Base-by-base conservation (phyloP, 2,888 invertebrate species). In the Terebella lapidaria region DNA sequence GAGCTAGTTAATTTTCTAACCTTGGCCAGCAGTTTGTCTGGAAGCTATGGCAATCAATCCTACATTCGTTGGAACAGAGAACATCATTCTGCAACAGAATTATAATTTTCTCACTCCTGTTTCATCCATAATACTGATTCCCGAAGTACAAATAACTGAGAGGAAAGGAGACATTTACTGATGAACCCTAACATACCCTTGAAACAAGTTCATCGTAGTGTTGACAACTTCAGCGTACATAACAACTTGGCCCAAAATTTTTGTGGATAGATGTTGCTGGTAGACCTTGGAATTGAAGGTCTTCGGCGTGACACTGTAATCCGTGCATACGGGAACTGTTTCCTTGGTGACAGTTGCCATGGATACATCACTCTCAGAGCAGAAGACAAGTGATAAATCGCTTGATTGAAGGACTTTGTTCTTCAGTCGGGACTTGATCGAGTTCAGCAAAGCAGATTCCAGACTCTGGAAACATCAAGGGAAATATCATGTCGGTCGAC, bases 41-140 rank as follows among this genome's bases (percentile, higher is more conserved):
- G 87, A 83, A 24, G 92, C 87, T 68, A 94, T 87, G 4, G 90
- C 87, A 42, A 87, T 89, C 57, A 91, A 83, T 45, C 94, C 94
- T 80, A 92, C 59, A 30, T 89, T 47, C 84, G 83, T 57, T 88
- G 84, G 68, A 78, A 84, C 61, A 18, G 70, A 71, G 61, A 74
- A 73, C 71, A 74, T 70, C 22, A 49, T n/a, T 24, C 49, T 49
- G 24, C 22, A 22, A 22, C 15, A 49, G 5, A 5, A 49, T 49
- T 10, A 35, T 35, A 35, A 35, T n/a, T 35, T 35, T 35, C 10
- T n/a, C 42, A 35, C n/a, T 35, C 10, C n/a, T 35, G 10, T 35
- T 35, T 35, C 10, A 35, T 15, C 10, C 42, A 35, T 15, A 35
- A 35, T 35, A 35, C n/a, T 35, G 10, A 35, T 35, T 10, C n/a